phyloP scores from a whole-genome alignment of 2,888 invertebrate species.

The Pristionchus maxplancki region DNA sequence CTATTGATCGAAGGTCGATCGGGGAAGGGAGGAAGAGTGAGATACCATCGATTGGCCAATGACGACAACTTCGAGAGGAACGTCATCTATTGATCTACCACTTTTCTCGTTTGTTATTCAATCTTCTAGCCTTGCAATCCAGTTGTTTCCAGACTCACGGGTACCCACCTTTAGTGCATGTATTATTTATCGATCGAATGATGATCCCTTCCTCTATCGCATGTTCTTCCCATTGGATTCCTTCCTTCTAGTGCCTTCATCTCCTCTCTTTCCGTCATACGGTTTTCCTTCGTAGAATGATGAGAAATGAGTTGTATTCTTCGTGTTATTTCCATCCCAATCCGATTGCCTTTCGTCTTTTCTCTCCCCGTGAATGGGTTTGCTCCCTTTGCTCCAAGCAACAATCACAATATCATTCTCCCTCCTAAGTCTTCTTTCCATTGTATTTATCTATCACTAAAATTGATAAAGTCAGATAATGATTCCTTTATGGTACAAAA shows the following conservation, averaged over 20 bases:
- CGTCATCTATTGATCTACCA: constrained; percentile 49
- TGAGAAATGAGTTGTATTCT: background rate
- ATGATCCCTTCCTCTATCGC: background rate
- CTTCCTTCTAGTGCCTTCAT: constrained; percentile 3
- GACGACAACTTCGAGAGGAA: constrained; percentile 51
- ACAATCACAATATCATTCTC: constrained; percentile 4
- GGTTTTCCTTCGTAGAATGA: constrained; percentile 13
- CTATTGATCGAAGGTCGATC: constrained; percentile 39
- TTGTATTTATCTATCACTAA: background rate
- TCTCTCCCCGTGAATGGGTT: background rate
- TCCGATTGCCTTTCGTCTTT: constrained; percentile 7
- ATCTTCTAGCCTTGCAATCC: constrained; percentile 19
- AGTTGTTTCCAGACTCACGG: constrained; percentile 23
- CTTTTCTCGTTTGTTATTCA: background rate
- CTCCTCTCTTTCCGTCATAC: constrained; percentile 21
- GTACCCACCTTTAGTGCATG: background rate
- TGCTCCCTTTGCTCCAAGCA: background rate
- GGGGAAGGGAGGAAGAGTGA: constrained; percentile 40
- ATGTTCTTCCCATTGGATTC: background rate
- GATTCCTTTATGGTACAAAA: background rate
- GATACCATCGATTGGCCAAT: constrained; percentile 50
- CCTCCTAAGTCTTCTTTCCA: background rate
- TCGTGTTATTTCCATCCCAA: too few relatives aligned
- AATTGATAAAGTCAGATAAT: background rate
- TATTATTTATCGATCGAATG: constrained; percentile 11